phyloP scores from a whole-genome alignment of 1,140 invertebrate species.

The Paraescarpia echinospica region DNA sequence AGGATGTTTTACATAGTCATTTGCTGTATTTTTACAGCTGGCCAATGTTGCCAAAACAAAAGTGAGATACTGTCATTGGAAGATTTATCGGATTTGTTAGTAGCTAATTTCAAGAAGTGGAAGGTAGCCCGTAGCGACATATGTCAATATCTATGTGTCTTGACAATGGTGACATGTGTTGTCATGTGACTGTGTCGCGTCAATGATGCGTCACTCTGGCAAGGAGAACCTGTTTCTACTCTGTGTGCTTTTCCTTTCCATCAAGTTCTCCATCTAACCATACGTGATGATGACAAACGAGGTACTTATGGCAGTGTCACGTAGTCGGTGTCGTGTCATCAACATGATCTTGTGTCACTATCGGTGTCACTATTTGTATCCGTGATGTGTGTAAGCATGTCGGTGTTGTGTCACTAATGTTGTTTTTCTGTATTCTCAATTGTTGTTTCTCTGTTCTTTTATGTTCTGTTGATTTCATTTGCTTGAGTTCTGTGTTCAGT shows the following conservation, averaged over 20 bases:
- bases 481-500: background rate
- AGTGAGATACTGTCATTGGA: background rate
- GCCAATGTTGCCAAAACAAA: background rate
- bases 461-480: background rate
- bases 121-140: too few species aligned
- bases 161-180: too few species aligned
- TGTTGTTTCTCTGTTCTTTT: background rate
- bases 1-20: too few species aligned
- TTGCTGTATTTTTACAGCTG: background rate
- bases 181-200: too few species aligned
- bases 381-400: background rate
- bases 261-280: background rate
- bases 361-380: background rate
- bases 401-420: background rate
- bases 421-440: background rate
- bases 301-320: background rate
- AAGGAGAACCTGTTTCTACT: background rate
- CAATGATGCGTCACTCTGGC: background rate
- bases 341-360: background rate
- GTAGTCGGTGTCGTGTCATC: background rate
- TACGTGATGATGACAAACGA: background rate
- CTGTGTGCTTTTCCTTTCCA: background rate
- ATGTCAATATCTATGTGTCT: too few species aligned
- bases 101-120: too few species aligned
- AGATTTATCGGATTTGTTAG: too few species aligned